Conservation (phyloP, 2,797 vertebrate species). For the Rhinoraja longicauda region DNA sequence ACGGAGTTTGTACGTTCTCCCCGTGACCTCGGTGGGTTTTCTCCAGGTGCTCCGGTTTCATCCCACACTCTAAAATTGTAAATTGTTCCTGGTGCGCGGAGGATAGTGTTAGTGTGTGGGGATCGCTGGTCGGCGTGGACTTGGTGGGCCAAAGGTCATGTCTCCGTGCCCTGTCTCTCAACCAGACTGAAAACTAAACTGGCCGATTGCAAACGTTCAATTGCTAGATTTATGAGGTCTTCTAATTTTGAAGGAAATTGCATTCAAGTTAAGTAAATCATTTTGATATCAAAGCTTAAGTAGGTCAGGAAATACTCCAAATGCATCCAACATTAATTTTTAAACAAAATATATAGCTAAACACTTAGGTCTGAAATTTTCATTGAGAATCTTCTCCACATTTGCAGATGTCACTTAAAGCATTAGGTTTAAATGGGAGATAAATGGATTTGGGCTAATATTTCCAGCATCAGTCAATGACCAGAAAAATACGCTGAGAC, state of each 20-base stretch:
- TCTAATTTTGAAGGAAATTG: slow-evolving; percentile 35
- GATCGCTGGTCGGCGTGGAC: too few relatives aligned
- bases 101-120: too few relatives aligned
- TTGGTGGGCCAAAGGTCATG: too few relatives aligned
- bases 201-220: too few relatives aligned
- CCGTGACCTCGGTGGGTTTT: too few relatives aligned
- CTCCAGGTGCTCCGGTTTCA: too few relatives aligned
- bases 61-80: too few relatives aligned
- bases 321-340: slow-evolving; percentile 64
- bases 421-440: slow-evolving; percentile 79
- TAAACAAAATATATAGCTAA: slow-evolving; percentile 64
- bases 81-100: too few relatives aligned
- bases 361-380: slow-evolving; percentile 58
- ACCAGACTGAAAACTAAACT: too few relatives aligned
- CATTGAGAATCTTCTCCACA: slow-evolving; percentile 71
- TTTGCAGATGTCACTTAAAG: slow-evolving; percentile 69
- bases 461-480: slow-evolving; percentile 75
- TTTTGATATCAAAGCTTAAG: slow-evolving; percentile 35
- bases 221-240: not conserved
- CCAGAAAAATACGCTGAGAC: slow-evolving; percentile 67
- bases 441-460: slow-evolving; percentile 81
- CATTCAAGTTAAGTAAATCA: slow-evolving; percentile 38
- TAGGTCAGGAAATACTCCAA: slow-evolving; percentile 37
- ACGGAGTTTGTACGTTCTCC: too few relatives aligned
- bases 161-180: too few relatives aligned